Conservation (phyloP, 1,140 invertebrate genomes). For the Nephila pilipes region DNA sequence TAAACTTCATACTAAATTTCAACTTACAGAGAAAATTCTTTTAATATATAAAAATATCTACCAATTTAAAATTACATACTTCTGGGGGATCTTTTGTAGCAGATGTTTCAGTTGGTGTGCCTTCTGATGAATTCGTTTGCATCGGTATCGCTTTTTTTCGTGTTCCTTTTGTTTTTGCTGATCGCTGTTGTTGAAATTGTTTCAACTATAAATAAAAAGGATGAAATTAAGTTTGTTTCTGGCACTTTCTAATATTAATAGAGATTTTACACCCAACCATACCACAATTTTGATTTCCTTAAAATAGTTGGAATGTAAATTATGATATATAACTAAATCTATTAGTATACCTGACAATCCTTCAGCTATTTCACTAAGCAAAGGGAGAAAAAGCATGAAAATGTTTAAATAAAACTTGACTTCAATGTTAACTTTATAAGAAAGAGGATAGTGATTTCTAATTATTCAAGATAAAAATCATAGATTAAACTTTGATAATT, state of each 20-base stretch:
- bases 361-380: too few species aligned
- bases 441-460: too few species aligned
- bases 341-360: too few species aligned
- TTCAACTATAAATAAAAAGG: slow-evolving; percentile 18
- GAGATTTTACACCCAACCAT: neutral
- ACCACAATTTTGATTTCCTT: neutral
- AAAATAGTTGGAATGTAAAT: too few species aligned
- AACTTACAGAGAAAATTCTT: neutral
- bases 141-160: slow-evolving; percentile 45
- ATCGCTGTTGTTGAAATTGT: slow-evolving; percentile 66
- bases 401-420: too few species aligned
- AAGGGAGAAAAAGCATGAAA: too few species aligned
- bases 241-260: neutral
- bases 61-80: neutral
- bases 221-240: neutral
- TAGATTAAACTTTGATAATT: too few species aligned
- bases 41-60: neutral
- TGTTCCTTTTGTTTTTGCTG: slow-evolving; percentile 33
- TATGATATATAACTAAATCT: too few species aligned
- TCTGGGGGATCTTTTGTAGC: neutral
- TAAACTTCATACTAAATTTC: neutral
- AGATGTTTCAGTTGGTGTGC: slow-evolving; percentile 19
- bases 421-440: too few species aligned
- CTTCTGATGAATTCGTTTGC: neutral
- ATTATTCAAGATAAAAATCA: too few species aligned